These are phyloP conservation scores for Griposia aprilina DNA, from an alignment of 2,888 invertebrate species.

Conservation along the genomic window DNA sequence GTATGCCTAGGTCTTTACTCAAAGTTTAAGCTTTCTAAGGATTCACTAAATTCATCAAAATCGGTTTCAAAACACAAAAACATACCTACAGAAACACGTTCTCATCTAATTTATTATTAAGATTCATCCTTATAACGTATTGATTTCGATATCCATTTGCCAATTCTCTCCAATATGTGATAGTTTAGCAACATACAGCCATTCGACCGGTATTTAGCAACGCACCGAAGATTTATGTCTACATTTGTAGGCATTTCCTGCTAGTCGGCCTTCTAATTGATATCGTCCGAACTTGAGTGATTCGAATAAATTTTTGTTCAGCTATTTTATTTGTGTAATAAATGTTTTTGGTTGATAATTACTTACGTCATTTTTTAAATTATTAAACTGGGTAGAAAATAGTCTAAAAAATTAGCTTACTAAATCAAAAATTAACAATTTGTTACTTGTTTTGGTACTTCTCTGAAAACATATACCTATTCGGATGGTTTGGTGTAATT, in stretches of 20 bases:
- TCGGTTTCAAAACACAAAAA: background rate
- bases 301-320: background rate
- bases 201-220: slow-evolving; percentile 47
- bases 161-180: slow-evolving; percentile 34
- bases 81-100: background rate
- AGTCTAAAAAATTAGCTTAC: background rate
- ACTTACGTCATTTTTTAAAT: background rate
- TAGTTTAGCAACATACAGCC: slow-evolving; percentile 4
- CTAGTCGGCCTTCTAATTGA: slow-evolving; percentile 54
- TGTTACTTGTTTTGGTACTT: too few relatives aligned
- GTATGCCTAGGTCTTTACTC: background rate
- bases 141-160: slow-evolving; percentile 5
- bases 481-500: background rate
- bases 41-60: background rate
- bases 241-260: slow-evolving; percentile 52
- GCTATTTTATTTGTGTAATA: background rate
- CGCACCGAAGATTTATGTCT: slow-evolving; percentile 53
- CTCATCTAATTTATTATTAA: background rate
- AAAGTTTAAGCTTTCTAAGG: background rate
- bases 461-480: too few relatives aligned
- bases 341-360: background rate
- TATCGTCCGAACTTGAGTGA: slow-evolving; percentile 27
- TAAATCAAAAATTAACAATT: background rate
- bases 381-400: background rate
- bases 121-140: background rate